Evolutionary conservation across 2,113 vertebrate genomes (phyloP), one percentile per base, ranked within the genome.

Genomic region (Bungarus multicinctus): DNA sequence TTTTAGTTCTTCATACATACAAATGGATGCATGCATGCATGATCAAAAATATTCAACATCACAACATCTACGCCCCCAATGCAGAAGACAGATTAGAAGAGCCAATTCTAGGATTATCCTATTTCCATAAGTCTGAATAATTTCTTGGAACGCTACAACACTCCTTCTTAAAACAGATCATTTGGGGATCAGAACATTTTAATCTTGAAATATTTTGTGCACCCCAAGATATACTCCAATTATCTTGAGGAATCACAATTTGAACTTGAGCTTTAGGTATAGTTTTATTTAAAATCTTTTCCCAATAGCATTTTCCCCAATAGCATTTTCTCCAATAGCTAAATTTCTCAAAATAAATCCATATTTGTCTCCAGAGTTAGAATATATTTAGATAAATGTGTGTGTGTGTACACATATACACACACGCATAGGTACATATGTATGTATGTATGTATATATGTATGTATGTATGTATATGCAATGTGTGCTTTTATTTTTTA

Each of bases 401-500:
- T 27, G 25, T 60, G 8, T 25, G 2, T 58, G 20, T 55, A 1
- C 12, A 2, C 8, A 9, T 50, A 50, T 6, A 50, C 9, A 50
- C 9, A 10, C 9, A 50, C 8, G 10, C 50, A 10, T 0, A n/a
- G n/a, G n/a, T n/a, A 0, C 9, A 1, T 50, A 54, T 54, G 22
- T 8, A 6, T 55, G 18, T 55, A 5, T 54, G 14, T 54, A 18
- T 54, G 18, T 55, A 5, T 54, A 3, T 54, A 18, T 54, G 16
- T 20, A 20, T 54, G 52, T 53, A 16, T 54, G 53, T 18, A 16
- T 53, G 2, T 20, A 20, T n/a, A 22, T 16, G 9, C 87, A 27
- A 54, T n/a, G 7, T 14, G 14, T 34, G 52, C 50, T 88, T 50
- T 88, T 52, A 34, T 88, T 54, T 88, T 45, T 47, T 10, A 2